Conservation (phyloP, 2,797 vertebrate species). For the Centroberyx gerrardi region DNA sequence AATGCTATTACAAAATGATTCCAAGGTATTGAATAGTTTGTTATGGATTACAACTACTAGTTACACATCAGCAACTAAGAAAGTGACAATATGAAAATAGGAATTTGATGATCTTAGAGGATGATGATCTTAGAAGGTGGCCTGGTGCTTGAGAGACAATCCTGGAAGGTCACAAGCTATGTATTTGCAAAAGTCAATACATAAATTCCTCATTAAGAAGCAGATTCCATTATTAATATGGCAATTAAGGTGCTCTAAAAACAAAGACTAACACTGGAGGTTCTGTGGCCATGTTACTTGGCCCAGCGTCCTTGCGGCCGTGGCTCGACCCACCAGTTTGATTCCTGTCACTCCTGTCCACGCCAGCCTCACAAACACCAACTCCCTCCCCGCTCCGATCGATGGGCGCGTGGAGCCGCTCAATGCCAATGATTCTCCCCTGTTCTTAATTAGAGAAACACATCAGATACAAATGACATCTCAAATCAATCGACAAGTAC, state of each 20-base stretch:
- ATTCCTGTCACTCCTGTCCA: conserved; percentile 55
- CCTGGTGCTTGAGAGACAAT: background rate
- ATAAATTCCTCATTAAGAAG: too few species aligned
- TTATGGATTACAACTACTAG: conserved; percentile 19
- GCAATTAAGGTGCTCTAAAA: background rate
- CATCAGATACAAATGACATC: conserved; percentile 96
- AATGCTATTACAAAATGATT: conserved; percentile 5
- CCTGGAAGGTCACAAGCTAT: background rate
- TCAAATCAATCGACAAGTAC: conserved; percentile 92
- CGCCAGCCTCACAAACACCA: conserved; percentile 55
- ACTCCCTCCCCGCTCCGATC: conserved; percentile 87
- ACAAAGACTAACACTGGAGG: background rate
- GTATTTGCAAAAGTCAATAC: conserved; percentile 9
- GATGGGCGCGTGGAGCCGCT: conserved; percentile 92
- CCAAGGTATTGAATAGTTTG: conserved; percentile 28
- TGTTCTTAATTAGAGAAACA: conserved; percentile 99
- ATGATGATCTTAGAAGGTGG: background rate
- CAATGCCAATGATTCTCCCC: conserved; percentile 94
- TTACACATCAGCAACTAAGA: conserved; percentile 37
- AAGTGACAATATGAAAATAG: conserved; percentile 25
- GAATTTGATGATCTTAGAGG: conserved; percentile 19
- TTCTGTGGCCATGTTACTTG: background rate
- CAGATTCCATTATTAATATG: too few species aligned
- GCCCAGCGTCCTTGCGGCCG: background rate
- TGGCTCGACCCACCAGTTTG: conserved; percentile 31